phyloP scores from a whole-genome alignment of 2,113 vertebrate genomes.

The Cyprinodon variegatus region DNA sequence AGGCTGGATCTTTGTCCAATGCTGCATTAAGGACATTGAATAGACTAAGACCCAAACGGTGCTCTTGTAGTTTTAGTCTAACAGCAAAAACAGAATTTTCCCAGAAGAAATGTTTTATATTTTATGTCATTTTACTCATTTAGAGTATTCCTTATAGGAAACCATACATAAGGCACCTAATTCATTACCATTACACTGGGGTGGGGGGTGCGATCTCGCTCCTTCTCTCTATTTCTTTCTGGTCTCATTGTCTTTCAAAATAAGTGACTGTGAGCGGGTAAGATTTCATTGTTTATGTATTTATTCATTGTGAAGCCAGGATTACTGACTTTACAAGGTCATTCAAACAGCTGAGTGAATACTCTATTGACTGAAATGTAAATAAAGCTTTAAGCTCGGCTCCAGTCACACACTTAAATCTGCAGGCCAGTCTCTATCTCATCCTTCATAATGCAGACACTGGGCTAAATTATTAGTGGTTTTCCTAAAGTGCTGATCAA shows the following conservation, averaged over 20 bases:
- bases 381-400: constrained; percentile 63
- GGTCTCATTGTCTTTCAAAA: constrained; percentile 48
- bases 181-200: too few relatives aligned
- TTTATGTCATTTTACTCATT: too few relatives aligned
- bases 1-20: too few relatives aligned
- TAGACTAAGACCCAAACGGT: too few relatives aligned
- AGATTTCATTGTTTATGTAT: constrained; percentile 73
- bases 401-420: constrained; percentile 49
- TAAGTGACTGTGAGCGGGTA: constrained; percentile 44
- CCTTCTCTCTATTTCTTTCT: constrained; percentile 9
- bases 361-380: constrained; percentile 75
- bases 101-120: too few relatives aligned
- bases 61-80: too few relatives aligned
- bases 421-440: constrained; percentile 50
- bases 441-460: constrained; percentile 32
- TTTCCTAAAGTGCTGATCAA: constrained; percentile 74
- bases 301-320: constrained; percentile 76
- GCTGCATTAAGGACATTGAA: too few relatives aligned
- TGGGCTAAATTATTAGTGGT: constrained; percentile 22
- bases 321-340: constrained; percentile 77
- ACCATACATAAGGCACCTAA: too few relatives aligned
- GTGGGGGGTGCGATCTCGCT: neutral
- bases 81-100: too few relatives aligned
- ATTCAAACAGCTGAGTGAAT: constrained; percentile 72
- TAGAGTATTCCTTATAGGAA: too few relatives aligned